Evolutionary conservation across 2,888 invertebrate genomes (phyloP), one percentile per base, ranked within the genome.

Genomic region (Petrolisthes manimaculis): DNA sequence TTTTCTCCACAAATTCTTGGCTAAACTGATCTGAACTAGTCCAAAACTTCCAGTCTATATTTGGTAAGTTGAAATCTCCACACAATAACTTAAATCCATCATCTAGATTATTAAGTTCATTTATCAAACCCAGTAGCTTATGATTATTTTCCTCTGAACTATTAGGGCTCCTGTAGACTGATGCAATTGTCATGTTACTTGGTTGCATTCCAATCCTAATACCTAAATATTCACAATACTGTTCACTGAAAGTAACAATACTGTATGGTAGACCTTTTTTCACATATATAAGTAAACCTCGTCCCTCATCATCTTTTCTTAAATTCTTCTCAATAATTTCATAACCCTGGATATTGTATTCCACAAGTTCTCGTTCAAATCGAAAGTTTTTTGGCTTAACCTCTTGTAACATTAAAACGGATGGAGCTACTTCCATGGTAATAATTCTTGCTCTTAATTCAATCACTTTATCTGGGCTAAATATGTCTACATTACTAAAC

Each of bases 121-220:
- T 78, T n/a, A 78, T 78, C 54, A 54, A 51, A 14, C 37, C n/a
- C n/a, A 82, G 12, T 78, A 69, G 9, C 51, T 82, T 82, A 61
- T 61, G 12, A 21, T 74, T 4, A 24, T 74, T 74, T 24, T 74
- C 74, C 21, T 12, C 74, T n/a, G 14, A 8, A 9, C 74, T 21
- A 2, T 21, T 21, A n/a, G 4, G 74, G 21, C 74, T 74, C 2
- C 5, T 74, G 21, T 74, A 74, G 12, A 74, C 24, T 74, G 74
- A 21, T 21, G 24, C 21, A 21, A 74, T 74, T n/a, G 21, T 21
- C 24, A 74, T 9, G 14, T 74, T 21, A 3, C 21, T 24, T 24
- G 74, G n/a, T 67, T 67, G 67, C 12, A 18, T 12, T 1, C 67
- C 67, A 12, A 67, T 67, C 67, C n/a, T 67, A 67, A 67, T 67